Conservation (phyloP, 2,797 vertebrate genomes). For the Sardinella longiceps region DNA sequence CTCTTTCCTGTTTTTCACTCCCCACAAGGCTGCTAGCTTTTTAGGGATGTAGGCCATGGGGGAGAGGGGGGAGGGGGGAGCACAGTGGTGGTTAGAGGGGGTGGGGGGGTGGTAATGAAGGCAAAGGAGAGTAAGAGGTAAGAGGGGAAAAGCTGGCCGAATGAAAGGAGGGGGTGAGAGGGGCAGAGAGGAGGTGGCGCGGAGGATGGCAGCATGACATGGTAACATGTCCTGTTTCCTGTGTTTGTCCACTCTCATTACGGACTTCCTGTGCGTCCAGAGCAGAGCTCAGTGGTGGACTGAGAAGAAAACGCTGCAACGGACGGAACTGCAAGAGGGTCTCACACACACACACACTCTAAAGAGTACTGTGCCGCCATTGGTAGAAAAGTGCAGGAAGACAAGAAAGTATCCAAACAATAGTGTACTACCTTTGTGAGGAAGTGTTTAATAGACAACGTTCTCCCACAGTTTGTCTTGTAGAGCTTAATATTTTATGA, state of each 20-base stretch:
- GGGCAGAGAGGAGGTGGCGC: slow-evolving; percentile 66
- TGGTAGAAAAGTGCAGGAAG: background rate
- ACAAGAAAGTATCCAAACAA: background rate
- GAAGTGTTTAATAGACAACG: background rate
- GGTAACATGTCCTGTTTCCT: slow-evolving; percentile 77
- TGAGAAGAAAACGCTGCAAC: slow-evolving; percentile 47
- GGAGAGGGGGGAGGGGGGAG: background rate
- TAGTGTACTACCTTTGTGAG: background rate
- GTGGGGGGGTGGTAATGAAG: slow-evolving; percentile 29
- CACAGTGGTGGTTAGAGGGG: background rate
- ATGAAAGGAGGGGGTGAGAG: slow-evolving; percentile 51
- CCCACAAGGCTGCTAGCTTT: slow-evolving; percentile 19
- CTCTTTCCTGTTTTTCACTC: slow-evolving; percentile 45
- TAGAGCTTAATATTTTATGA: background rate
- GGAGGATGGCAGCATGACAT: slow-evolving; percentile 66
- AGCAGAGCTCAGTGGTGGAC: slow-evolving; percentile 25
- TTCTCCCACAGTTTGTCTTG: background rate
- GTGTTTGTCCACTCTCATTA: slow-evolving; percentile 79
- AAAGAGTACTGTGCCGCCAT: background rate
- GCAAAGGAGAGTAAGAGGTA: slow-evolving; percentile 28
- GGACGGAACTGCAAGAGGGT: slow-evolving; percentile 43
- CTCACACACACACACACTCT: background rate
- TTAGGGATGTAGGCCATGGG: background rate
- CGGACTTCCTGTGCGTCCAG: slow-evolving; percentile 71
- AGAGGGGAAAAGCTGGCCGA: slow-evolving; percentile 14